Percentiles rank a stretch among this genome's conserved stretches.
Conservation (phyloP, 2,888 invertebrate species). For the Drosophila monieri region DNA sequence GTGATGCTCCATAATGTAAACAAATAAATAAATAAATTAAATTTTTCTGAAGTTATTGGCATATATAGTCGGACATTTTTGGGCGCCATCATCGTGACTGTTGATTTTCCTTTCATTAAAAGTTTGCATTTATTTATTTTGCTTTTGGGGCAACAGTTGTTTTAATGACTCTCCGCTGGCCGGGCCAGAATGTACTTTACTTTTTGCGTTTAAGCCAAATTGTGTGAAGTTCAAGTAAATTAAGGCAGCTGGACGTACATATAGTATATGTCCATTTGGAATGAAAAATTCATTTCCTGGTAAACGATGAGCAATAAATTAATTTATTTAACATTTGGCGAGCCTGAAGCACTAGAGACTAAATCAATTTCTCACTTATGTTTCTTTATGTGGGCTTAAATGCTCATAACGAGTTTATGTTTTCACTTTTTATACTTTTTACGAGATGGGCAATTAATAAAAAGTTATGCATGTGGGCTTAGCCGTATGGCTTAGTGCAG, state of each 20-base stretch:
- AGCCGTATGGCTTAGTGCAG: constrained; percentile 9
- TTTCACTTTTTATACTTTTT: constrained; percentile 34
- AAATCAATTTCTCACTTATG: constrained; percentile 17
- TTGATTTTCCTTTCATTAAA: constrained; percentile 69
- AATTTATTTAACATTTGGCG: constrained; percentile 45
- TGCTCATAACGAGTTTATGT: constrained; percentile 23
- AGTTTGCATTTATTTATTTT: constrained; percentile 57
- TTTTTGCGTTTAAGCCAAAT: constrained; percentile 27
- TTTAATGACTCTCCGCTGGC: constrained; percentile 37
- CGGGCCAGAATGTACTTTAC: constrained; percentile 24
- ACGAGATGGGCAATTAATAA: constrained; percentile 25
- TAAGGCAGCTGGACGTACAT: constrained; percentile 15
- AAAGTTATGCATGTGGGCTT: constrained; percentile 15
- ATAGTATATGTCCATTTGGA: no score
- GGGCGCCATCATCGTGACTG: constrained; percentile 29
- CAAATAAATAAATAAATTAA: constrained; percentile 15
- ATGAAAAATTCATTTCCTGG: constrained; percentile 42
- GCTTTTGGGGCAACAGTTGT: constrained; percentile 37
- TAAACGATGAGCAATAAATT: constrained; percentile 35
- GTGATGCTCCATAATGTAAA: constrained; percentile 6
- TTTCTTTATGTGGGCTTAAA: constrained; percentile 27
- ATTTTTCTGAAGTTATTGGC: constrained; percentile 9
- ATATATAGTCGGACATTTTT: constrained; percentile 6
- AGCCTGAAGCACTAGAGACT: constrained; percentile 7
- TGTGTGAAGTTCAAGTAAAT: constrained; percentile 25